Evolutionary conservation across 2,888 invertebrate species (phyloP), one percentile per base, ranked within the genome.

Genomic region (Neria commutata): DNA sequence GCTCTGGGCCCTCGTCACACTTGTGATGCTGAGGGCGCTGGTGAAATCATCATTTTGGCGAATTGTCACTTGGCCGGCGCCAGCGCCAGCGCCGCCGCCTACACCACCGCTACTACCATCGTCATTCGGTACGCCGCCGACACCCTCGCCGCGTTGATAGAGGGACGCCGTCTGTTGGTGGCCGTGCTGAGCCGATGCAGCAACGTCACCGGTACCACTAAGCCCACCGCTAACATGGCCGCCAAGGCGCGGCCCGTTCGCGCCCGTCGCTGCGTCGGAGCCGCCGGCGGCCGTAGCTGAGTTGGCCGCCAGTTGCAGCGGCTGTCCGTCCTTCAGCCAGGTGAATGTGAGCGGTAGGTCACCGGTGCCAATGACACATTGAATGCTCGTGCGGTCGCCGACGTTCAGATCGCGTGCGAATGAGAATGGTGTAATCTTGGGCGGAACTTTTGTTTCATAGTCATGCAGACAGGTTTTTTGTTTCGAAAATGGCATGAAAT

Each of bases 351-450:
- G 83, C 62, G 88, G 88, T 71, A 87, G 83, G 80, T 88, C 88
- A 69, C 88, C 86, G 71, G 85, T 84, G 68, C 83, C 84, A 76
- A 86, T 85, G 73, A 86, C 84, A 79, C 86, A 86, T 78, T 85
- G 85, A 72, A 86, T 82, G 78, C 85, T 85, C 68, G 85, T 85
- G 69, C 86, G 84, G 78, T 86, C 85, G 69, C 86, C 86, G 77
- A 85, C 85, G 78, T 85, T 85, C 74, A 86, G 80, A 81, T 85
- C 85, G 74, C 85, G 84, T 73, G 86, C 86, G 82, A 88, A 88
- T 75, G 83, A 83, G 81, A 88, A 88, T 75, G 87, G 86, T 79
- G 87, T 87, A 77, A 87, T 86, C 83, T 86, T 85, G 75, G 87
- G 87, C 73, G 86, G 86, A 78, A 86, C 87, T 87, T 82, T 56